phyloP scores from a whole-genome alignment of 2,888 invertebrate genomes.

The Muscina levida region DNA sequence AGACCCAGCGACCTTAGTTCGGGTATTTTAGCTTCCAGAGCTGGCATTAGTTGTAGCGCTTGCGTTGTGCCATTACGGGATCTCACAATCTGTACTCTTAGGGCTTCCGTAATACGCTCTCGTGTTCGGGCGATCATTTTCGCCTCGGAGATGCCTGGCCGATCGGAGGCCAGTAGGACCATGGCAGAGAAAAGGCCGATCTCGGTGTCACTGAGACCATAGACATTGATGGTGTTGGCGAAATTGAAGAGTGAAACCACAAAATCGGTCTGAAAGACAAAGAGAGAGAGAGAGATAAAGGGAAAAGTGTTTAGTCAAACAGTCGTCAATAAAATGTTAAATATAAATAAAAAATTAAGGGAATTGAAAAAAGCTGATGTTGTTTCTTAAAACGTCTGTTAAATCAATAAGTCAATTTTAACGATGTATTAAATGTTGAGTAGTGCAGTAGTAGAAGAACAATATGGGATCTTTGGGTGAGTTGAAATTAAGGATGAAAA shows the following conservation, averaged over 20 bases:
- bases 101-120: conserved; percentile 91
- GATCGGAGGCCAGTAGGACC: conserved; percentile 90
- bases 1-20: conserved; percentile 90
- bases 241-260: conserved; percentile 91
- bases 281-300: conserved; percentile 13
- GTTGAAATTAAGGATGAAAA: too few relatives aligned
- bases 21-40: conserved; percentile 83
- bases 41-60: conserved; percentile 80
- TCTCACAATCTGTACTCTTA: conserved; percentile 87
- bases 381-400: too few relatives aligned
- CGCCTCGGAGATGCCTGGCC: conserved; percentile 89
- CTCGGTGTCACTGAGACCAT: conserved; percentile 93
- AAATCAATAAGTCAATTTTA: too few relatives aligned
- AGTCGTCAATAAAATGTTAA: neutral
- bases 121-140: conserved; percentile 89
- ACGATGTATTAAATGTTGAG: too few relatives aligned
- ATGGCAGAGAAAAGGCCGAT: conserved; percentile 93
- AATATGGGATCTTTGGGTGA: too few relatives aligned
- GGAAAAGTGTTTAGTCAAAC: too few relatives aligned
- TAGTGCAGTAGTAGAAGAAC: too few relatives aligned
- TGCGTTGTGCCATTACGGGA: conserved; percentile 78
- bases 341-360: neutral
- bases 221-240: conserved; percentile 86
- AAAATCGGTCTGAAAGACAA: conserved; percentile 87
- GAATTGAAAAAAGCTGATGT: too few relatives aligned